Evolutionary conservation across 2,113 vertebrate genomes (phyloP).

Genomic region (Phocoena phocoena): DNA sequence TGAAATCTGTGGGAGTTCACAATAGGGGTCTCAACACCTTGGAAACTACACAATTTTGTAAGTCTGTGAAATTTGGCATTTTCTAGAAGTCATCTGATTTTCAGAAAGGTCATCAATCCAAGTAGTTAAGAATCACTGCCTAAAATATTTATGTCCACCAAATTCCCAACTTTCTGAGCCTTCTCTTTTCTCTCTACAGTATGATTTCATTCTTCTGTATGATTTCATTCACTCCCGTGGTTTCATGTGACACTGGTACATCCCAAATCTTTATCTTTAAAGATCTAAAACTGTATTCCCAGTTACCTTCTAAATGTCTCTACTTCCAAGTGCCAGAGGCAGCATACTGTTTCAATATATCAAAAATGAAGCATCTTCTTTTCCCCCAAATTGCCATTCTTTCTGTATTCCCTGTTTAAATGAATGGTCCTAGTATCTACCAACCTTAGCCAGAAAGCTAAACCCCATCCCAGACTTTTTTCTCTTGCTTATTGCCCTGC

Average conservation of each 20-base stretch:
- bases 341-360: background rate
- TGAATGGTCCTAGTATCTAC: background rate
- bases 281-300: background rate
- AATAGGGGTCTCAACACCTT: background rate
- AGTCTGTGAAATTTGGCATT: background rate
- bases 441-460: background rate
- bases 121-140: background rate
- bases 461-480: background rate
- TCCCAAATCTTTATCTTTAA: background rate
- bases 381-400: background rate
- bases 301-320: background rate
- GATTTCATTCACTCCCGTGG: background rate
- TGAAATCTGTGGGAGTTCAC: background rate
- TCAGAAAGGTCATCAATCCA: background rate
- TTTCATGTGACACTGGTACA: background rate
- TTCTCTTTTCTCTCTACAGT: background rate
- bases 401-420: background rate
- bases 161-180: background rate
- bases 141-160: background rate
- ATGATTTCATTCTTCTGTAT: background rate
- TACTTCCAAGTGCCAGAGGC: background rate
- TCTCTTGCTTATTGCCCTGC: background rate
- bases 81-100: slow-evolving; percentile 23
- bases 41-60: background rate
- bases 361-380: background rate